A percentile compares a stretch with the other conserved stretches of the same genome.
phyloP scores from a whole-genome alignment of 1,140 invertebrate genomes.

The Drosophila elegans region DNA sequence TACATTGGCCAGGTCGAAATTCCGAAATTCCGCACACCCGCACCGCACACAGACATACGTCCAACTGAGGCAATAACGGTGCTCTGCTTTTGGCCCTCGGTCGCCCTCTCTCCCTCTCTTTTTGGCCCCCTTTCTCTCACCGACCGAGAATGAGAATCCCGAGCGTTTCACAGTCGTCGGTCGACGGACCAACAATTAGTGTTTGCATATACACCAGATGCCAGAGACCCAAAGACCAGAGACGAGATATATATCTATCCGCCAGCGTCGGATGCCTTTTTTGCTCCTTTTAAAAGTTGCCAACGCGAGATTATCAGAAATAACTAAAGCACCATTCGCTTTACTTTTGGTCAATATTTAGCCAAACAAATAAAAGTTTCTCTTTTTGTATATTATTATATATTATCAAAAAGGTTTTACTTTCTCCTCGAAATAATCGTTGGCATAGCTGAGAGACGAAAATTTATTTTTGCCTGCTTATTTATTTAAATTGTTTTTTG shows the following conservation, averaged over 20 bases:
- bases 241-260: slow-evolving; percentile 8
- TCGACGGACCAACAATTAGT: slow-evolving; percentile 41
- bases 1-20: slow-evolving; percentile 40
- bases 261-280: not conserved
- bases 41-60: slow-evolving; percentile 48
- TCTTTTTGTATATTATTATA: too few species aligned
- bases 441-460: too few species aligned
- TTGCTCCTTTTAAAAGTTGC: slow-evolving; percentile 9
- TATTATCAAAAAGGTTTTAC: too few species aligned
- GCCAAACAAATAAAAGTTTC: too few species aligned
- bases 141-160: slow-evolving; percentile 26
- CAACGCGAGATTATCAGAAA: not conserved
- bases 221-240: slow-evolving; percentile 3
- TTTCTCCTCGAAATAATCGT: too few species aligned
- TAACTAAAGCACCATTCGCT: not conserved
- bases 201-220: slow-evolving; percentile 26
- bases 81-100: slow-evolving; percentile 36
- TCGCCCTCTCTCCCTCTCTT: not conserved
- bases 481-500: too few species aligned
- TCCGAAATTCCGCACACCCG: slow-evolving; percentile 31
- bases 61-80: slow-evolving; percentile 44
- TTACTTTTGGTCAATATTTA: slow-evolving; percentile 5
- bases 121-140: slow-evolving; percentile 6
- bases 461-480: too few species aligned
- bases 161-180: slow-evolving; percentile 35